These are phyloP conservation scores for Elephantulus edwardii DNA, from an alignment of 2,113 vertebrate species.

Conservation along the genomic window DNA sequence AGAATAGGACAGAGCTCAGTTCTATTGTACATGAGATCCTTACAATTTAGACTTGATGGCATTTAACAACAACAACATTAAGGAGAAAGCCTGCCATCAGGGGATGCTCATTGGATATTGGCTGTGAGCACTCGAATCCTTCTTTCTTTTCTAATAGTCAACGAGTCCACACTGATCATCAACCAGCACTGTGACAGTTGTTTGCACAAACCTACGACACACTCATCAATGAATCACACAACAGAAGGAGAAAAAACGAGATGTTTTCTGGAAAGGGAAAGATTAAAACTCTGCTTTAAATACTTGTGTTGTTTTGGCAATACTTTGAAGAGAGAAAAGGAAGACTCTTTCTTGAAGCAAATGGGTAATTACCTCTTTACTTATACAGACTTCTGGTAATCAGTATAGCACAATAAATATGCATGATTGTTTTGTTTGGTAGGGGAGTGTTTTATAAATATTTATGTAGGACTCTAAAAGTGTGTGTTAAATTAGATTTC, in stretches of 20 bases:
- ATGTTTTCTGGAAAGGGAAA: background rate
- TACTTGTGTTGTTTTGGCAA: conserved; percentile 4
- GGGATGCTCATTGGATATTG: background rate
- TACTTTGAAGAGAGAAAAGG: background rate
- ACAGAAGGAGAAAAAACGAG: background rate
- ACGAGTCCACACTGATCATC: background rate
- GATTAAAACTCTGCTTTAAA: conserved; percentile 32
- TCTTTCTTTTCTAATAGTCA: conserved; percentile 12
- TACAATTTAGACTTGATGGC: no score
- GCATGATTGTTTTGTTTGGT: background rate
- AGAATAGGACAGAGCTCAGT: no score
- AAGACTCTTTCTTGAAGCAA: conserved; percentile 33
- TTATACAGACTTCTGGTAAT: conserved; percentile 27
- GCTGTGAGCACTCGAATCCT: background rate
- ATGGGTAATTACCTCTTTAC: conserved; percentile 16
- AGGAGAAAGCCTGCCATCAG: no score
- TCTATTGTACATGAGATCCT: no score
- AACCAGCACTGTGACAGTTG: background rate
- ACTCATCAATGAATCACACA: background rate
- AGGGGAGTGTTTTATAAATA: background rate
- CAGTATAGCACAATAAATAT: conserved; percentile 18
- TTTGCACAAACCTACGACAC: background rate
- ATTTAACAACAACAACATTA: no score
- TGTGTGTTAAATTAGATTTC: conserved; percentile 45
- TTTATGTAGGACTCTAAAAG: conserved; percentile 4